phyloP scores from a whole-genome alignment of 2,113 vertebrate species.

The Struthio camelus region DNA sequence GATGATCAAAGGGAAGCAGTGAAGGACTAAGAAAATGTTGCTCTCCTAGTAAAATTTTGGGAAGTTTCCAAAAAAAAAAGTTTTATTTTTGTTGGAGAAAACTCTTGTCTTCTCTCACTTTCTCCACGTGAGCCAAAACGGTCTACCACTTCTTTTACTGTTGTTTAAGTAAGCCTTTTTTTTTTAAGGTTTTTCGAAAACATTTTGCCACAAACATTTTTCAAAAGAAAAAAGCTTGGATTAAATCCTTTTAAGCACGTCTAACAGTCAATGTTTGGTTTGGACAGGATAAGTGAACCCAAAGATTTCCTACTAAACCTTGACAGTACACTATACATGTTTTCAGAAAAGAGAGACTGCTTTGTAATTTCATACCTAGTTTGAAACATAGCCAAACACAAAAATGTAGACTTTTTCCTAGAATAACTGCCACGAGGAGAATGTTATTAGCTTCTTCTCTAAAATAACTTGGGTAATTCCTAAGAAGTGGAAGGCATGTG shows the following conservation, averaged over 20 bases:
- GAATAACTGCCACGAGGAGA: neutral
- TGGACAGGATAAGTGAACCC: neutral
- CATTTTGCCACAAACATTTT: neutral
- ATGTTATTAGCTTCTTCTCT: neutral
- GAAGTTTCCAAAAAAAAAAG: neutral
- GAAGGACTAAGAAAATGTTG: neutral
- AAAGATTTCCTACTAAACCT: neutral
- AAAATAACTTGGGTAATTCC: slow-evolving; percentile 16
- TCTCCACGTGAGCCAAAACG: neutral
- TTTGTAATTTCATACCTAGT: neutral
- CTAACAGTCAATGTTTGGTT: neutral
- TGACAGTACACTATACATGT: neutral
- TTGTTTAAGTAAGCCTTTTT: neutral
- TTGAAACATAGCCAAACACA: neutral
- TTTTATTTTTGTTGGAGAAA: neutral
- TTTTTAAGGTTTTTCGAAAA: neutral
- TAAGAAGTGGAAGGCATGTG: neutral
- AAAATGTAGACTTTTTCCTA: neutral
- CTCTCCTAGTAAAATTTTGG: neutral
- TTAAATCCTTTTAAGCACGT: neutral
- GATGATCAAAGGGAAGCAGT: neutral
- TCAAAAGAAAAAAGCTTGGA: neutral
- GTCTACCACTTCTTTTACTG: neutral
- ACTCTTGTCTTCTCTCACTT: neutral
- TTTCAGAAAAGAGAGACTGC: neutral